Conservation (phyloP, 2,797 vertebrate genomes). For the Triplophysa bombifrons region DNA sequence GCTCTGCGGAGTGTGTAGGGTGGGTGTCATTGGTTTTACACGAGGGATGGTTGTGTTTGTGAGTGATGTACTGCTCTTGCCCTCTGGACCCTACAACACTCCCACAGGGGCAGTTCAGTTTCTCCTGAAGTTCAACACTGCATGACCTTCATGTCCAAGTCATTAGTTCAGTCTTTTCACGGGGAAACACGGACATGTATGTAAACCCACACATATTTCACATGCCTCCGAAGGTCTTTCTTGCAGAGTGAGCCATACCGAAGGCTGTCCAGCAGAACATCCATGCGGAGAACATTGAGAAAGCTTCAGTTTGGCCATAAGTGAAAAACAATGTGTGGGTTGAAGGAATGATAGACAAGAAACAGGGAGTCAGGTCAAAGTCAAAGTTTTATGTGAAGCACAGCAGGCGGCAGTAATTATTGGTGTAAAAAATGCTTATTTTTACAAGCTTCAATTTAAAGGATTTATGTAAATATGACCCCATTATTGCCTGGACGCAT, state of each 20-base stretch:
- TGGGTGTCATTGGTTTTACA: constrained; percentile 19
- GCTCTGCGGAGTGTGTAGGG: not conserved
- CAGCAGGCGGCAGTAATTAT: not conserved
- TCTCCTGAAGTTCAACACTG: constrained; percentile 10
- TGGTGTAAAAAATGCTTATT: not conserved
- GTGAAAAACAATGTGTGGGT: not conserved
- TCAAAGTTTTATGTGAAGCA: not conserved
- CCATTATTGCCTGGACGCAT: not conserved
- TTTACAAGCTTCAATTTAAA: not conserved
- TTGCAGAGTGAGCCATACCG: not conserved
- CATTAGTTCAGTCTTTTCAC: constrained; percentile 27
- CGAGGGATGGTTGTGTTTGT: constrained; percentile 2
- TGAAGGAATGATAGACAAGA: not conserved
- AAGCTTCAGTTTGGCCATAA: not conserved
- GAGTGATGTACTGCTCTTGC: constrained; percentile 25
- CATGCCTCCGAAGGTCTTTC: not conserved
- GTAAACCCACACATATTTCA: not conserved
- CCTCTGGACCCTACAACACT: constrained; percentile 34
- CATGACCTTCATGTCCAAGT: constrained; percentile 28
- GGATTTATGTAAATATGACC: not conserved
- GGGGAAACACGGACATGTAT: constrained; percentile 14
- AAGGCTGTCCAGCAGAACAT: not conserved
- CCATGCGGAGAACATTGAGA: not conserved
- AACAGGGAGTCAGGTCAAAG: not conserved
- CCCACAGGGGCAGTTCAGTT: constrained; percentile 32